These are phyloP conservation scores for Mirza zaza DNA, from an alignment of 2,113 vertebrate species.

Conservation along the genomic window DNA sequence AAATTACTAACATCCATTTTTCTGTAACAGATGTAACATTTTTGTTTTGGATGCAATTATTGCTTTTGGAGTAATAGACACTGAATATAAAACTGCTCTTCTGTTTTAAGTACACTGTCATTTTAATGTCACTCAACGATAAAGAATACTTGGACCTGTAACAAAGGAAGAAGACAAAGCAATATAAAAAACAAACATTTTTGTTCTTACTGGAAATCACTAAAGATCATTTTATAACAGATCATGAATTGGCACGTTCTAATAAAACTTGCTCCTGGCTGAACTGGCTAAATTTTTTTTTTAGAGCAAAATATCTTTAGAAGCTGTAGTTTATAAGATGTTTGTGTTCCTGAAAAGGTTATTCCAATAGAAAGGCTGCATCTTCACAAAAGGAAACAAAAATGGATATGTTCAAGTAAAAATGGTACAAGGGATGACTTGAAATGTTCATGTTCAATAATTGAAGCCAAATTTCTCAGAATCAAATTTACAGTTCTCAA, in stretches of 20 bases:
- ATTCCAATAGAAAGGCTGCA: not conserved
- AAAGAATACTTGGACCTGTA: not conserved
- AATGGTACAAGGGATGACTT: not conserved
- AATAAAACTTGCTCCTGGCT: not conserved
- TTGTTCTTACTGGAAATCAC: not conserved
- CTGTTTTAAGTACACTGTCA: not conserved
- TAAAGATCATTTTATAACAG: not conserved
- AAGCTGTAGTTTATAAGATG: not conserved
- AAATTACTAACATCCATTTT: not conserved
- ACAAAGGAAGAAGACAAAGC: not conserved
- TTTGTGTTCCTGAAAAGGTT: not conserved
- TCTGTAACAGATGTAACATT: not conserved
- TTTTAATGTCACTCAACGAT: not conserved
- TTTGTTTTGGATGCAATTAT: conserved; percentile 16
- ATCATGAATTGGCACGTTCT: not conserved
- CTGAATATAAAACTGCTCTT: not conserved
- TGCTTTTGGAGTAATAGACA: conserved; percentile 18
- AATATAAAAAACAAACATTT: not conserved
- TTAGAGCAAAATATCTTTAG: not conserved
- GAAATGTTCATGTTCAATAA: not conserved
- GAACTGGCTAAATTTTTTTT: not conserved
- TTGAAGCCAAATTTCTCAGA: conserved; percentile 24
- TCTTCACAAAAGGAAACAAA: not conserved
- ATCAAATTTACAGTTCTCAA: conserved; percentile 23
- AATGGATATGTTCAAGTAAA: not conserved